These are phyloP conservation scores for Sebastes hopkinsi DNA, from an alignment of 2,797 vertebrate genomes.

Conservation along the genomic window DNA sequence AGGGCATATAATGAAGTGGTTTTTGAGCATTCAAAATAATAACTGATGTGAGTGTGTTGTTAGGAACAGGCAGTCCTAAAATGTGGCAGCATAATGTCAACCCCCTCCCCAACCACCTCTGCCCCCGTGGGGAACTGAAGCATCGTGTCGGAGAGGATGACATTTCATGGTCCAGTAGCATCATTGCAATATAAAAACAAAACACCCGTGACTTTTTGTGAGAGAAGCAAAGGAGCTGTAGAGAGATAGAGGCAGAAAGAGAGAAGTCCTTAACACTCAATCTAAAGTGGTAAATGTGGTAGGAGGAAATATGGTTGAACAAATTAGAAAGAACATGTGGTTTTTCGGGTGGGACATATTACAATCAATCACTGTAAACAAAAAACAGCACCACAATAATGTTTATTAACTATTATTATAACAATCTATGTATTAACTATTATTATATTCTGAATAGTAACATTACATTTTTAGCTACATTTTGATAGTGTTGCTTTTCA, in stretches of 20 bases:
- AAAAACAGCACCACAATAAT: neutral
- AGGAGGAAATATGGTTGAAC: neutral
- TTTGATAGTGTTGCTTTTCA: neutral
- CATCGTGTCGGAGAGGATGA: constrained; percentile 39
- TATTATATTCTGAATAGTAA: neutral
- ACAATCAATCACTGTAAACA: neutral
- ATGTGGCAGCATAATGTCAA: constrained; percentile 52
- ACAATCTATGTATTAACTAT: neutral
- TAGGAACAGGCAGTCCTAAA: constrained; percentile 32
- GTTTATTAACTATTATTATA: neutral
- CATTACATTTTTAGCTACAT: neutral
- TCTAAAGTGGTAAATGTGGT: neutral
- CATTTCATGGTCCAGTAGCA: constrained; percentile 59
- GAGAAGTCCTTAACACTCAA: neutral
- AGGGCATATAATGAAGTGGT: neutral
- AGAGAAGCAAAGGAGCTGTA: neutral
- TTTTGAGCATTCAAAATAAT: constrained; percentile 15
- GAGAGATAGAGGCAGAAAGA: neutral
- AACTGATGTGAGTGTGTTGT: constrained; percentile 7
- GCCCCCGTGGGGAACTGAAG: constrained; percentile 25
- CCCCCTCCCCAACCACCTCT: constrained; percentile 9
- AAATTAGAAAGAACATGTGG: neutral
- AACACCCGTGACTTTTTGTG: constrained; percentile 48
- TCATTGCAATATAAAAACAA: constrained; percentile 49
- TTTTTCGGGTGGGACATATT: neutral